Evolutionary conservation across 2,113 vertebrate species (phyloP).

Genomic region (Grammomys surdaster): DNA sequence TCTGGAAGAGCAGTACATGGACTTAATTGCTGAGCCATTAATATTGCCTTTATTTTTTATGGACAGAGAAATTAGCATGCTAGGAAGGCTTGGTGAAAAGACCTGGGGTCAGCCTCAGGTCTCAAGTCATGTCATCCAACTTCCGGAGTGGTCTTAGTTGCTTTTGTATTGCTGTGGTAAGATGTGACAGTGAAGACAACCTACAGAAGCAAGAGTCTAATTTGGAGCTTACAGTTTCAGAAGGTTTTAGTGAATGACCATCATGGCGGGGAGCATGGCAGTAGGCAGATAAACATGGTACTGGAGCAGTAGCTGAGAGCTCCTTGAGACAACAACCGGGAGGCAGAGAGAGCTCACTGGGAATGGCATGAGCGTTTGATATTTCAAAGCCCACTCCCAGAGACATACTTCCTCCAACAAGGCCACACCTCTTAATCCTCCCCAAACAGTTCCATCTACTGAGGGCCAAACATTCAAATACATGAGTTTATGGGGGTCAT

Average conservation of each 20-base stretch:
- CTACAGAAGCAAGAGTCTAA: not conserved
- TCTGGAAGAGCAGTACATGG: no score
- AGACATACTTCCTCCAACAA: not conserved
- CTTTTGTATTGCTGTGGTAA: not conserved
- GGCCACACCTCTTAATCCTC: not conserved
- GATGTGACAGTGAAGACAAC: not conserved
- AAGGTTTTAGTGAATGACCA: not conserved
- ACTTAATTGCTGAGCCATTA: not conserved
- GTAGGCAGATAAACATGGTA: not conserved
- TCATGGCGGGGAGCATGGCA: not conserved
- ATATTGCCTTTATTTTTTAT: not conserved
- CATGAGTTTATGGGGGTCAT: not conserved
- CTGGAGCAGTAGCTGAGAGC: not conserved
- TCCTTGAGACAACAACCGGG: not conserved
- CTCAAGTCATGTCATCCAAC: not conserved
- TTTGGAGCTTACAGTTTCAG: not conserved
- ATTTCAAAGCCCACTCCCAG: not conserved
- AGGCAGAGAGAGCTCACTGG: not conserved
- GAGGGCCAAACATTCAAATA: not conserved
- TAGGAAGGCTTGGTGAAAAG: not conserved
- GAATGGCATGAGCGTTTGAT: not conserved
- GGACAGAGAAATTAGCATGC: not conserved
- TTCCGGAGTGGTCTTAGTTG: not conserved
- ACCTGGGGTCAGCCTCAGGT: not conserved
- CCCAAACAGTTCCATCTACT: not conserved